Conservation (phyloP, 2,888 invertebrate species). For the Amblyjoppa fuscipennis region DNA sequence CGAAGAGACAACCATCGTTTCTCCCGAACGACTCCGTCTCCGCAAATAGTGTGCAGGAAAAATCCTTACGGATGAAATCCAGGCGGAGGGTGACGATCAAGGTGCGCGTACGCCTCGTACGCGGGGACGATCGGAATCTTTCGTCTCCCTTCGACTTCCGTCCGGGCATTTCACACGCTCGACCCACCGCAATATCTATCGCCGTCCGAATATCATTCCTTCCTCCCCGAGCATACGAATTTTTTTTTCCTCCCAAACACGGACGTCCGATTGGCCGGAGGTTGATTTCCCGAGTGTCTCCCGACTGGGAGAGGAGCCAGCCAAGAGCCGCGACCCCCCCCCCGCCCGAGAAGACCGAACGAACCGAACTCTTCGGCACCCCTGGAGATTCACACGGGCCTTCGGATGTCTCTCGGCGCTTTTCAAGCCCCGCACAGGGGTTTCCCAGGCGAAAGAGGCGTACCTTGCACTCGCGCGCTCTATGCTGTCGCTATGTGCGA, state of each 20-base stretch:
- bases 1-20: constrained; percentile 6
- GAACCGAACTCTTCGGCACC: constrained; percentile 42
- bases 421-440: constrained; percentile 43
- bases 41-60: not conserved
- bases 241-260: constrained; percentile 33
- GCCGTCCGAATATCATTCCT: constrained; percentile 12
- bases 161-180: constrained; percentile 66
- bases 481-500: not conserved
- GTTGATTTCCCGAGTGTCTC: constrained; percentile 33
- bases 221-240: not conserved
- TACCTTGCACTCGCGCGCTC: not conserved
- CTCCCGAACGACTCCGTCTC: constrained; percentile 27
- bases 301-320: constrained; percentile 30
- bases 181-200: constrained; percentile 64
- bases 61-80: not conserved
- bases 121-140: constrained; percentile 49
- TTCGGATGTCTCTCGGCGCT: constrained; percentile 46
- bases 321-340: constrained; percentile 9
- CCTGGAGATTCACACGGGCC: constrained; percentile 65
- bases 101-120: constrained; percentile 20
- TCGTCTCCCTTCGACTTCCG: constrained; percentile 66
- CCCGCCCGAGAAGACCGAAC: constrained; percentile 34
- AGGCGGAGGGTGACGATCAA: constrained; percentile 52
- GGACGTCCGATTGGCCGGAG: constrained; percentile 47
- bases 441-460: constrained; percentile 57